These are phyloP conservation scores for Castor canadensis DNA, from an alignment of 2,113 vertebrate species.

Conservation along the genomic window DNA sequence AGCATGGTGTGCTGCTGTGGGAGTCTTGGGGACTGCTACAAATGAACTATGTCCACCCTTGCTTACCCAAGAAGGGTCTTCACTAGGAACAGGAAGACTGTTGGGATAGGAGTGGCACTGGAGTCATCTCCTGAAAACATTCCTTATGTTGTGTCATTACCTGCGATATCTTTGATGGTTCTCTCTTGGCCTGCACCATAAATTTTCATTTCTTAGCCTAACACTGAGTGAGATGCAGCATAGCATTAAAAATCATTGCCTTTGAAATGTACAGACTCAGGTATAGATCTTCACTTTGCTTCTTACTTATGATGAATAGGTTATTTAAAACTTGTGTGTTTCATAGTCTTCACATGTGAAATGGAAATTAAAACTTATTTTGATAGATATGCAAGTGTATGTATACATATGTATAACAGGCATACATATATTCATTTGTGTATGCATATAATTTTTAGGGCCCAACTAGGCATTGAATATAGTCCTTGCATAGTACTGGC, in stretches of 20 bases:
- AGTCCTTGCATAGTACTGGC: not conserved
- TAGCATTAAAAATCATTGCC: not conserved
- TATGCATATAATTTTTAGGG: not conserved
- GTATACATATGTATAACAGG: not conserved
- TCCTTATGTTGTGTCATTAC: not conserved
- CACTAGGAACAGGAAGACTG: not conserved
- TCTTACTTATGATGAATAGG: not conserved
- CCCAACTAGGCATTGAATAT: rapidly evolving
- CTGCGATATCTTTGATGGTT: not conserved
- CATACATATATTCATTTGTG: too few relatives aligned
- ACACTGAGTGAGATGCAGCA: not conserved
- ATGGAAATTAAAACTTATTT: not conserved
- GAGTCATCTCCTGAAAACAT: not conserved
- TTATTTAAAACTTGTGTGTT: not conserved
- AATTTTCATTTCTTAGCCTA: not conserved
- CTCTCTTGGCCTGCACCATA: not conserved
- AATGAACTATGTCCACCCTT: not conserved
- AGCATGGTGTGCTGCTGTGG: not conserved
- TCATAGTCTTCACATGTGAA: not conserved
- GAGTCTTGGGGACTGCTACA: not conserved
- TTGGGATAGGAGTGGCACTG: rapidly evolving
- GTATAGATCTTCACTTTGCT: not conserved
- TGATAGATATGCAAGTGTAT: not conserved
- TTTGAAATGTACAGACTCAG: not conserved
- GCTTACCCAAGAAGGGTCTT: not conserved